Evolutionary conservation across 2,888 invertebrate species (phyloP), one percentile per base, ranked within the genome.

Genomic region (Ormyrus pomaceus): DNA sequence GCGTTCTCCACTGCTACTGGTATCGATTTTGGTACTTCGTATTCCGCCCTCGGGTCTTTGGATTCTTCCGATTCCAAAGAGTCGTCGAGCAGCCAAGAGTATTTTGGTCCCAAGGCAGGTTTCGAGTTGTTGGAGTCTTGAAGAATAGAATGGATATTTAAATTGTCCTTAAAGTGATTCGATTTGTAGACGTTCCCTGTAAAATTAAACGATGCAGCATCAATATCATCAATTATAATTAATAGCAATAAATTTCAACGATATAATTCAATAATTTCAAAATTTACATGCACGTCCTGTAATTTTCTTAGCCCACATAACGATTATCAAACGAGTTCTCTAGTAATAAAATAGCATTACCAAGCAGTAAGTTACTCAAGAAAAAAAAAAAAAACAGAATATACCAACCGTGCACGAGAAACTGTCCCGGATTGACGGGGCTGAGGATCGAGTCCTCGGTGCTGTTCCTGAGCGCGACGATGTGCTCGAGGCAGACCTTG

Each of bases 401-500:
- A 34, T 9, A 34, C 65, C 62, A 13, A 73, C 79, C 73, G 8
- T 68, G 77, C 51, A 70, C 74, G 6, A 80, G 75, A 80, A 89
- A 90, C 76, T 90, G 89, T 6, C 89, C 89, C 9, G 88, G 87
- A 53, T 90, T 88, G 8, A 89, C 89, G 1, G 90, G 90, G 34
- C 86, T 89, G 9, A 90, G 77, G 10, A 84, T 83, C 1, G 86
- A 86, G 56, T 90, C 90, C 7, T 89, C 89, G 48, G 87, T 90
- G 64, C 84, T 87, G 51, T 84, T 85, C 77, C 89, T 84, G 10
- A 90, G 83, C 7, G 85, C 82, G 10, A 89, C 86, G 19, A 91
- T 90, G 55, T 88, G 88, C n/a, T 94, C 94, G 62, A 96, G 92
- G 87, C 97, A 97, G 84, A 94, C 93, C 83, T 95, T 95, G 91